Conservation (phyloP, 2,113 vertebrate genomes). For the Dipodomys ordii region DNA sequence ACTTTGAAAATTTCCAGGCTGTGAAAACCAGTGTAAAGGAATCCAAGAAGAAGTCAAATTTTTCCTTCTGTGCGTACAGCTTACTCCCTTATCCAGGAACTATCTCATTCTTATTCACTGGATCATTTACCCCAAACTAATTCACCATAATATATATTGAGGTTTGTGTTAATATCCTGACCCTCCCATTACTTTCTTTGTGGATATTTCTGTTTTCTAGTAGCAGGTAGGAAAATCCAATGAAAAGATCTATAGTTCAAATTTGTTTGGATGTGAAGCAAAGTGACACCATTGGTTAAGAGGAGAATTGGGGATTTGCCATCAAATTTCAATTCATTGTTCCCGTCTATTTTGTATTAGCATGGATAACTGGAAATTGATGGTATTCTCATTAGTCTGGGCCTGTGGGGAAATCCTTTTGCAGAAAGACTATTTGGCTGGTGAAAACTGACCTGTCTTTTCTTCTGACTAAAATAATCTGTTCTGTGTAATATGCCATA, state of each 20-base stretch:
- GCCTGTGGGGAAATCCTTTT: constrained; percentile 45
- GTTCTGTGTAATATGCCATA: constrained; percentile 57
- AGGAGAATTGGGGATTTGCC: constrained; percentile 37
- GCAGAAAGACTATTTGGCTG: constrained; percentile 56
- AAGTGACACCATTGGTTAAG: constrained; percentile 8
- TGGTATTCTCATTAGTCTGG: constrained; percentile 56
- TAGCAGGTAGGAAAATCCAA: not conserved
- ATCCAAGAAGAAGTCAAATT: constrained; percentile 30
- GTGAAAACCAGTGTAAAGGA: constrained; percentile 20
- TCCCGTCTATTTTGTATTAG: constrained; percentile 39
- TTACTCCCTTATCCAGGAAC: constrained; percentile 29
- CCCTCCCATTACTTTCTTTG: not conserved
- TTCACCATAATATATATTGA: constrained; percentile 2
- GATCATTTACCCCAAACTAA: constrained; percentile 44
- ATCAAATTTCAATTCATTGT: constrained; percentile 63
- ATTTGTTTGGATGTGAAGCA: not conserved
- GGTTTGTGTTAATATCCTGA: not conserved
- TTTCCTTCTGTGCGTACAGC: not conserved
- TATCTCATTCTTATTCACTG: constrained; percentile 46
- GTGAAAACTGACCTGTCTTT: constrained; percentile 53
- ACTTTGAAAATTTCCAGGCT: constrained; percentile 49
- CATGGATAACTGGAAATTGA: constrained; percentile 56
- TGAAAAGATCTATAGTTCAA: constrained; percentile 6
- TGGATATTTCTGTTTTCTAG: constrained; percentile 1
- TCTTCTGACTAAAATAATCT: constrained; percentile 59